Evolutionary conservation across 1,140 invertebrate genomes (phyloP).

Genomic region (Drosophila tani): DNA sequence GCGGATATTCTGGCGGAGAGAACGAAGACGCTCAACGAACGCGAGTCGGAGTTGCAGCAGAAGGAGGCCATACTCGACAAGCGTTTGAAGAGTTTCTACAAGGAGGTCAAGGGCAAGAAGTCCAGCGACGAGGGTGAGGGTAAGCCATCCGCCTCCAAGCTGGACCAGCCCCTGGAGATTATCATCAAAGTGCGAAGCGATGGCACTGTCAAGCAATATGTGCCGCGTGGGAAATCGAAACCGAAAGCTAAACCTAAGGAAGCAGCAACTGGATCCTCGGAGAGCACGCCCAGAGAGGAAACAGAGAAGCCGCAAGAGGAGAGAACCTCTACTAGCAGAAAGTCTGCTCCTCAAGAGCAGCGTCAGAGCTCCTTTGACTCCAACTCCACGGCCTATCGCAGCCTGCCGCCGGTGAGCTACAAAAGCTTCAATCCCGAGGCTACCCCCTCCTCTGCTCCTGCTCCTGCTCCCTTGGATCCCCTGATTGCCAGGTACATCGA

Average conservation of each 20-base stretch:
- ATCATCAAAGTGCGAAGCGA: conserved; percentile 75
- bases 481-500: conserved; percentile 73
- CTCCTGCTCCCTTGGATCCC: conserved; percentile 56
- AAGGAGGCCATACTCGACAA: conserved; percentile 74
- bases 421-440: conserved; percentile 20
- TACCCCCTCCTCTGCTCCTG: not conserved
- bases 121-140: not conserved
- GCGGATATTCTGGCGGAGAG: conserved; percentile 45
- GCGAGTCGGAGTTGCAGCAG: conserved; percentile 61
- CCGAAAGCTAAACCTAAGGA: conserved; percentile 13
- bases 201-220: conserved; percentile 58
- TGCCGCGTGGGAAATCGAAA: conserved; percentile 41
- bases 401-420: conserved; percentile 65
- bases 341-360: conserved; percentile 9
- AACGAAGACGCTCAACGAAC: conserved; percentile 38
- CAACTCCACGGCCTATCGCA: conserved; percentile 75
- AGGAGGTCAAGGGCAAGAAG: conserved; percentile 34
- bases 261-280: not conserved
- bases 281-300: not conserved
- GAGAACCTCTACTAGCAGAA: not conserved
- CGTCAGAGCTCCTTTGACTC: conserved; percentile 75
- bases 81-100: conserved; percentile 61
- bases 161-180: conserved; percentile 67
- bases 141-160: not conserved
- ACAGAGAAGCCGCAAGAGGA: not conserved